phyloP scores from a whole-genome alignment of 2,888 invertebrate genomes.

The Bruchidius siliquastri region DNA sequence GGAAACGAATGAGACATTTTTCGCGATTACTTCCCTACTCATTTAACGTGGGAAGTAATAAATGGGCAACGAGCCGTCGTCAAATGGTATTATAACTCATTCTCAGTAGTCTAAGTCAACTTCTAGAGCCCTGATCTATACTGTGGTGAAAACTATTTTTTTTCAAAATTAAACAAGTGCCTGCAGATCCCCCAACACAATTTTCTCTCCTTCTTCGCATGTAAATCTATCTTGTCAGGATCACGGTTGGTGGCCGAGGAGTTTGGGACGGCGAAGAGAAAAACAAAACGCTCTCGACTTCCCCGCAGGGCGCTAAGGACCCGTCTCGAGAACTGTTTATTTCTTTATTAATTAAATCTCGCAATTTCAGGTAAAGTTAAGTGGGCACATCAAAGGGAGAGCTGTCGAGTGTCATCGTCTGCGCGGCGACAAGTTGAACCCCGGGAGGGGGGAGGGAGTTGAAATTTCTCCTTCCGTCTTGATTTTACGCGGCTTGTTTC shows the following conservation, averaged over 20 bases:
- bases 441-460: not conserved
- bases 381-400: conserved; percentile 25
- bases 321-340: conserved; percentile 27
- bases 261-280: conserved; percentile 20
- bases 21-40: too few relatives aligned
- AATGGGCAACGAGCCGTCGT: too few relatives aligned
- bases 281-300: conserved; percentile 23
- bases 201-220: not conserved
- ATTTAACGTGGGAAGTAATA: too few relatives aligned
- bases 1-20: too few relatives aligned
- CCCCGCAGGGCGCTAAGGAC: conserved; percentile 23
- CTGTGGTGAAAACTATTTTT: not conserved
- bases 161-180: not conserved
- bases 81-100: too few relatives aligned
- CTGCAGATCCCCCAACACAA: not conserved
- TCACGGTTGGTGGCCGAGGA: conserved; percentile 20
- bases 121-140: too few relatives aligned
- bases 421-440: not conserved
- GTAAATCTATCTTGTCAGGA: conserved; percentile 23
- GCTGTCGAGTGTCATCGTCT: not conserved
- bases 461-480: not conserved
- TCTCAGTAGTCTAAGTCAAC: too few relatives aligned
- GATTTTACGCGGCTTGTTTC: not conserved
- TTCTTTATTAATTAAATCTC: conserved; percentile 27
- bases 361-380: conserved; percentile 26